Conservation (phyloP, 2,113 vertebrate species). For the Dascyllus trimaculatus region DNA sequence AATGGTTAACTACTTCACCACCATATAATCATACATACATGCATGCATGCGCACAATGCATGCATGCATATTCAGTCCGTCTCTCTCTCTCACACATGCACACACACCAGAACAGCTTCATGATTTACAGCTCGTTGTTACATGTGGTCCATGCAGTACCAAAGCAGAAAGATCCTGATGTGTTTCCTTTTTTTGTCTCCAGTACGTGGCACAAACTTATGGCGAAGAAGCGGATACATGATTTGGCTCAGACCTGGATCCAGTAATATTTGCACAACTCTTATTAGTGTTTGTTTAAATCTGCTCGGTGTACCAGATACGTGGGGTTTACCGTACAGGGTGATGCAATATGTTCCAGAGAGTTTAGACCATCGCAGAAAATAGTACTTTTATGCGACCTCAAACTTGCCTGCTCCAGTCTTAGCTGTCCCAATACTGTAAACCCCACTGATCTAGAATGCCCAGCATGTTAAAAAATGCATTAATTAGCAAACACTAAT, state of each 20-base stretch:
- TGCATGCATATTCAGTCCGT: conserved; percentile 26
- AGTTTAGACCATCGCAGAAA: conserved; percentile 39
- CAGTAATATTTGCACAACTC: conserved; percentile 50
- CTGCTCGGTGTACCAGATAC: conserved; percentile 32
- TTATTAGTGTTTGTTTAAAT: conserved; percentile 26
- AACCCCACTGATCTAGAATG: conserved; percentile 36
- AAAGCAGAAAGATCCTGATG: conserved; percentile 67
- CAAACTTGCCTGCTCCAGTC: conserved; percentile 46
- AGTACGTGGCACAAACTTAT: conserved; percentile 69
- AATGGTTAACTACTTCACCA: conserved; percentile 42
- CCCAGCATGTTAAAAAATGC: conserved; percentile 42
- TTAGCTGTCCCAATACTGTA: conserved; percentile 26
- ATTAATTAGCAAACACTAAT: conserved; percentile 47
- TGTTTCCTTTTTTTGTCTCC: conserved; percentile 40
- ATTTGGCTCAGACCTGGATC: conserved; percentile 70
- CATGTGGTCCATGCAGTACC: conserved; percentile 81
- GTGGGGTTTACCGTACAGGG: conserved; percentile 28
- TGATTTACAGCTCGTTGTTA: conserved; percentile 61
- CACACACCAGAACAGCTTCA: conserved; percentile 49
- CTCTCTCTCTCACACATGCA: neutral
- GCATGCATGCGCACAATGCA: conserved; percentile 33
- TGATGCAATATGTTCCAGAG: conserved; percentile 34
- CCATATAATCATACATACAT: conserved; percentile 13
- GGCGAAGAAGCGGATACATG: conserved; percentile 64
- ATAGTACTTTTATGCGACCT: conserved; percentile 1